Evolutionary conservation across 2,113 vertebrate species (phyloP), one percentile per base, ranked within the genome.

Genomic region (Scartelaos histophorus): DNA sequence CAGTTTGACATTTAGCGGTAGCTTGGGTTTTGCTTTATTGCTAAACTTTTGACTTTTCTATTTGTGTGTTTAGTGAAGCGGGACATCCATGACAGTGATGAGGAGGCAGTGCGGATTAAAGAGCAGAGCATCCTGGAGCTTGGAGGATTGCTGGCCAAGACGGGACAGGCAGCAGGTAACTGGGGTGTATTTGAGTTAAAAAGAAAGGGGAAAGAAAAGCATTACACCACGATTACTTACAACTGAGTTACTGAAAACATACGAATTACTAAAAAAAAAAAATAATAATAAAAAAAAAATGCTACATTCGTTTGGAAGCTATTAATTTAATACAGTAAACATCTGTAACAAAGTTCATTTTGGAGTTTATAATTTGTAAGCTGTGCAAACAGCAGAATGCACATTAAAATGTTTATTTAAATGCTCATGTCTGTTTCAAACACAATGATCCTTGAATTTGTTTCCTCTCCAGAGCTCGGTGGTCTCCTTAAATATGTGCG

Each of bases 61-160:
- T 5, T 21, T 86, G 73, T 88, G 73, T 78, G 54, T 74, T 77
- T 74, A 99, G 97, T 99, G 88, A 99, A 99, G 85, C 94, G 97
- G 2, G 97, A 99, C 85, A 94, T 98, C 87, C 96, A 97, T 86
- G 95, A 97, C 74, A 95, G 95, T 1, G 96, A 99, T 88, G 97
- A 99, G 75, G 96, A 98, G 64, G 96, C 97, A 0, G 94, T 98
- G 76, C 96, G 97, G 51, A 96, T 99, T 82, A 98, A 98, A 87
- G 97, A 99, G 90, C 97, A 98, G 93, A 98, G 97, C 93, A 98
- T 98, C 89, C 89, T 98, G 94, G 97, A 98, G 79, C 92, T 98
- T 89, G 97, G 97, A 0, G 94, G 93, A 0, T 94, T 98, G 62
- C 80, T 98, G 89, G 97, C 97, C 70, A 96, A 97, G 93, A 98